A percentile compares a stretch with the other conserved stretches of the same genome.
Evolutionary conservation across 2,797 vertebrate genomes (phyloP).

Genomic region (Meda fulgida): DNA sequence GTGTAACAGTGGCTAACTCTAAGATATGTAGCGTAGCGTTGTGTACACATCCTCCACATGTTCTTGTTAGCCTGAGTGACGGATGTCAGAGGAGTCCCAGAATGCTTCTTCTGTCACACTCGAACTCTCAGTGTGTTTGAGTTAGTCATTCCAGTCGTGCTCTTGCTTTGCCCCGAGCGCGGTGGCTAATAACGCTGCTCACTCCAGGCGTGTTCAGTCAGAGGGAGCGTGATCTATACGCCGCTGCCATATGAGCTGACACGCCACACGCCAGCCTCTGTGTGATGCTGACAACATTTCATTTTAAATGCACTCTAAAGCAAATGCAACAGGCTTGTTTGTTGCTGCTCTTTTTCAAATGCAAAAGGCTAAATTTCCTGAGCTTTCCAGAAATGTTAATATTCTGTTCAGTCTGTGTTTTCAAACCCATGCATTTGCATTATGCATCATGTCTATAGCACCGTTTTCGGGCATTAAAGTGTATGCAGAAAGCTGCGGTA

Average conservation of each 20-base stretch:
- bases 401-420: constrained; percentile 2
- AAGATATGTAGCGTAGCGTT: constrained; percentile 1
- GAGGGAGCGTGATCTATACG: not conserved
- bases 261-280: not conserved
- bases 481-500: not conserved
- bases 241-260: not conserved
- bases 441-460: not conserved
- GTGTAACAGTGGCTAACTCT: constrained; percentile 1
- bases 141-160: constrained; percentile 16
- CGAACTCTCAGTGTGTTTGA: not conserved
- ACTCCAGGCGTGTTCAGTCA: not conserved
- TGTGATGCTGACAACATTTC: not conserved
- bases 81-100: constrained; percentile 13
- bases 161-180: constrained; percentile 4
- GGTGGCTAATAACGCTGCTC: not conserved
- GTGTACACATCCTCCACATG: constrained; percentile 5
- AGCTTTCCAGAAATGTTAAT: not conserved
- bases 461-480: not conserved
- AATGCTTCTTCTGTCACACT: not conserved
- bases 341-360: not conserved
- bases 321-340: not conserved
- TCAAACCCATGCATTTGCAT: not conserved
- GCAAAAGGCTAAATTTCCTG: not conserved
- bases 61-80: constrained; percentile 8
- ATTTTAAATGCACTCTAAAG: not conserved